These are phyloP conservation scores for Ceyx cyanopectus DNA, from an alignment of 2,113 vertebrate genomes.

Conservation along the genomic window DNA sequence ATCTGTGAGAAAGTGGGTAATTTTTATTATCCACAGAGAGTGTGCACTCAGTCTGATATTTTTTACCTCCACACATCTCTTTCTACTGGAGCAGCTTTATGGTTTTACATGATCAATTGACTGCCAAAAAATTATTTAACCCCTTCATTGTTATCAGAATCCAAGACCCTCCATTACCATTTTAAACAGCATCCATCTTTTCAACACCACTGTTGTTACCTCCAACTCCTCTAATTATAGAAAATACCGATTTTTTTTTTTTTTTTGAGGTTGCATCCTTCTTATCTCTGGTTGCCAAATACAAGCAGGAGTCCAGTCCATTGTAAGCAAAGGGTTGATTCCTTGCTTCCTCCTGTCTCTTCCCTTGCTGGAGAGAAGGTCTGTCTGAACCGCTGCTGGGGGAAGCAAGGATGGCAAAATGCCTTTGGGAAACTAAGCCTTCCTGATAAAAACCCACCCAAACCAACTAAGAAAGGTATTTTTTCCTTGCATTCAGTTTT, in stretches of 20 bases:
- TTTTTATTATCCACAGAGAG: constrained; percentile 84
- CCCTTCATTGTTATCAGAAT: constrained; percentile 28
- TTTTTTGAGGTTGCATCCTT: background rate
- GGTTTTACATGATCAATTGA: constrained; percentile 40
- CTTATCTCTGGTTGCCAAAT: background rate
- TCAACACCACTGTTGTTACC: background rate
- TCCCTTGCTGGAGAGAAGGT: background rate
- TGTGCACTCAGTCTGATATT: constrained; percentile 70
- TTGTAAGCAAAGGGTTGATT: background rate
- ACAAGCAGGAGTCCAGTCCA: background rate
- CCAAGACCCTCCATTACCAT: background rate
- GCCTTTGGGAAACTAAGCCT: background rate
- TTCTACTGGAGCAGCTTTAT: constrained; percentile 60
- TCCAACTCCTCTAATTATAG: background rate
- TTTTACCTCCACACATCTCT: constrained; percentile 75
- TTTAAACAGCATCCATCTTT: background rate
- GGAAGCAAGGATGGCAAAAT: background rate
- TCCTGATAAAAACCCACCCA: background rate
- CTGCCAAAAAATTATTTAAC: constrained; percentile 73
- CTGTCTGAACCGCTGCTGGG: background rate
- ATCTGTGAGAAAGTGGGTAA: constrained; percentile 86
- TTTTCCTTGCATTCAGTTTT: background rate
- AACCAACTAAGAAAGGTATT: background rate
- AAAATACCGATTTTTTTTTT: background rate
- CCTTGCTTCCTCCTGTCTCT: background rate